Conservation (phyloP, 2,797 vertebrate species). For the Anolis apletophallus region DNA sequence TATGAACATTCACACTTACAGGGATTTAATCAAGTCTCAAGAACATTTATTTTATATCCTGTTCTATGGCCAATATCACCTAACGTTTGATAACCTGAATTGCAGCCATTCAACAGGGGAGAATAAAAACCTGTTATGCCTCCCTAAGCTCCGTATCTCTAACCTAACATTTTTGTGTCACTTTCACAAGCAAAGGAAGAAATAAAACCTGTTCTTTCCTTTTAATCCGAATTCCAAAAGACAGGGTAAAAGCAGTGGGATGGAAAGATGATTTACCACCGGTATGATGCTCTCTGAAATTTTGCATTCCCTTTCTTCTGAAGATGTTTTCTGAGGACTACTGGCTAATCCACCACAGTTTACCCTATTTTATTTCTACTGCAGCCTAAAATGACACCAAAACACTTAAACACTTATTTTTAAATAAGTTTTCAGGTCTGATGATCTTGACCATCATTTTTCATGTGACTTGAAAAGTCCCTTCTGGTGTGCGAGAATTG, state of each 20-base stretch:
- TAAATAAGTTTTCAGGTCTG: too few relatives aligned
- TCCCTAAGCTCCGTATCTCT: background rate
- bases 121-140: background rate
- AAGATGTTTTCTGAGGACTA: background rate
- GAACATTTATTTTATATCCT: background rate
- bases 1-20: background rate
- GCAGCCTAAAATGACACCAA: too few relatives aligned
- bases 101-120: background rate
- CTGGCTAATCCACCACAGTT: background rate
- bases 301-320: background rate
- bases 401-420: too few relatives aligned
- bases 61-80: background rate
- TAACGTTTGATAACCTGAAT: background rate
- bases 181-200: background rate
- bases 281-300: background rate
- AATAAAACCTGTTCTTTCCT: too few relatives aligned
- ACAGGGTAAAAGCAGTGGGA: too few relatives aligned
- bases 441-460: too few relatives aligned
- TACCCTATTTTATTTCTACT: too few relatives aligned
- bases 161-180: too few relatives aligned
- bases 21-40: background rate
- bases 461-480: too few relatives aligned
- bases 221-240: background rate
- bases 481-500: too few relatives aligned
- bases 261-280: background rate